Evolutionary conservation across 2,113 vertebrate species (phyloP), one percentile per base, ranked within the genome.

Genomic region (Tenrec ecaudatus): DNA sequence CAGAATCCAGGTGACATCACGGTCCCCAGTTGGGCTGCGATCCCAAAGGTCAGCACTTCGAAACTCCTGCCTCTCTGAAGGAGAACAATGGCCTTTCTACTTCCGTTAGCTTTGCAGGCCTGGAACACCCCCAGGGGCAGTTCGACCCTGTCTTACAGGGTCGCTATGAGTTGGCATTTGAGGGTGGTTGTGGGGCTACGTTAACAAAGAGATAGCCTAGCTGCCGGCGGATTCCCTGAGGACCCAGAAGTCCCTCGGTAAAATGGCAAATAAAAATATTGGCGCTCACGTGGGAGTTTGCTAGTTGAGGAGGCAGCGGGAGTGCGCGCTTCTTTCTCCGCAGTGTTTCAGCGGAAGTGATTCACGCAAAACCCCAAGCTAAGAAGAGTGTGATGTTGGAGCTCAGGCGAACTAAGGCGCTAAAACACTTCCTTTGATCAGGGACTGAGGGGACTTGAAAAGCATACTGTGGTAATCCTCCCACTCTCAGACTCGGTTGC

Each of bases 391-490:
- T 92, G 82, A 27, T 23, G 87, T 14, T 78, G 75, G 94, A 95
- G 93, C 87, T 93, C 92, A 92, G 81, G 86, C 23, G 58, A 93
- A 91, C 69, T 88, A 94, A 96, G 92, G 90, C 75, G 93, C 86
- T 96, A 96, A 97, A 93, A 58, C 73, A 90, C 69, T 88, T 66
- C 57, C 95, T 96, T 97, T 96, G 95, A 97, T 96, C 94, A 87
- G 82, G 89, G 82, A 69, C 91, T 95, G 91, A 91, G 91, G 92
- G 33, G 75, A 76, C 95, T 96, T 95, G 92, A 92, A 94, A 92
- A 94, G 97, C 97, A 96, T 57, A 90, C 82, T 29, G 0, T 22
- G 2, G 88, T 96, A 95, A 96, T 94, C 96, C 95, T 94, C 85
- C 93, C 58, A 31, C 87, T 94, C 84, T 78, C 92, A 64, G 1